Percentiles rank a stretch among this genome's conserved stretches.
Evolutionary conservation across 2,888 invertebrate genomes (phyloP).

Genomic region (Hirtodrosophila trivittata): DNA sequence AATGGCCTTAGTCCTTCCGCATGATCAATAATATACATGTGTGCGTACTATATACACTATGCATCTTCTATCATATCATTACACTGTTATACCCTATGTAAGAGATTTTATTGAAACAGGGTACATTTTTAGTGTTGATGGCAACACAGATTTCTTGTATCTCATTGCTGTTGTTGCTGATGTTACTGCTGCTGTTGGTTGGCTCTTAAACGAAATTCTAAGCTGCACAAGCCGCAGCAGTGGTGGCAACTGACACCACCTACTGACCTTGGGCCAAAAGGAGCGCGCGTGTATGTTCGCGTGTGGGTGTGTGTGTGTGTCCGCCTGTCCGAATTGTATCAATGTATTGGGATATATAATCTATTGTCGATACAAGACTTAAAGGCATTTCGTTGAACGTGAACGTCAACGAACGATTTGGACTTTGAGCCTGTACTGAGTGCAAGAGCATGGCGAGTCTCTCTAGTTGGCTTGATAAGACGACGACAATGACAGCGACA

Average conservation of each 20-base stretch:
- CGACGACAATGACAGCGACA: constrained; percentile 12
- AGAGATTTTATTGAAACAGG: too few relatives aligned
- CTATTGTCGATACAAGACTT: constrained; percentile 21
- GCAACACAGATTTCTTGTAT: not conserved
- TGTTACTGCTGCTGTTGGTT: not conserved
- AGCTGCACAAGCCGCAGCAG: not conserved
- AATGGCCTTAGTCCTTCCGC: too few relatives aligned
- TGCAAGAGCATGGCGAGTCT: constrained; percentile 7
- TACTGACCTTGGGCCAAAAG: not conserved
- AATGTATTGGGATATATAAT: constrained; percentile 18
- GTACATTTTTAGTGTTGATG: too few relatives aligned
- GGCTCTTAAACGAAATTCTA: not conserved
- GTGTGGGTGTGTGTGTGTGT: not conserved
- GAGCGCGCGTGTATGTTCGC: not conserved
- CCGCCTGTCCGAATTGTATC: not conserved
- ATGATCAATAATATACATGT: too few relatives aligned
- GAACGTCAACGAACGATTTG: constrained; percentile 12
- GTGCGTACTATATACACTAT: too few relatives aligned
- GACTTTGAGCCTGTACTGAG: constrained; percentile 43
- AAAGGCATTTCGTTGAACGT: constrained; percentile 13
- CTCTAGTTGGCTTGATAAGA: constrained; percentile 33
- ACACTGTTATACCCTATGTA: too few relatives aligned
- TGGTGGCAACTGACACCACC: not conserved
- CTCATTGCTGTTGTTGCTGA: not conserved
- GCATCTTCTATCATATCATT: too few relatives aligned